phyloP scores from a whole-genome alignment of 2,888 invertebrate species.

The Parnassius glacialis region DNA sequence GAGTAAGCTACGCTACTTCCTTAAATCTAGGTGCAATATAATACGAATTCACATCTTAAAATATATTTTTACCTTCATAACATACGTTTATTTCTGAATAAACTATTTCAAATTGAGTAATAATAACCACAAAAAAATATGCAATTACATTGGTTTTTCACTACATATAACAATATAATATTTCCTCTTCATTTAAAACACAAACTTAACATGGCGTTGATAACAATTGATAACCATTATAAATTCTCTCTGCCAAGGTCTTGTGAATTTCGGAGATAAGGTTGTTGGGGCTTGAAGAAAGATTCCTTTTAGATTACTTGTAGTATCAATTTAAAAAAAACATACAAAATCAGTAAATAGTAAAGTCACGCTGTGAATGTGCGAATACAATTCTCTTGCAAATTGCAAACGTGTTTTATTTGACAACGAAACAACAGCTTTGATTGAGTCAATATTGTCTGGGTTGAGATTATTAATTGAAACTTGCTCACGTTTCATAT shows the following conservation, averaged over 20 bases:
- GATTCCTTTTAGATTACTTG: no score
- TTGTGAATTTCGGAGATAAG: conserved; percentile 10
- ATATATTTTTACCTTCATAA: conserved; percentile 48
- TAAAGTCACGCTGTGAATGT: no score
- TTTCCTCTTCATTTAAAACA: conserved; percentile 31
- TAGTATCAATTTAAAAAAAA: no score
- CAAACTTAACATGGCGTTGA: conserved; percentile 34
- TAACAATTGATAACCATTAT: conserved; percentile 27
- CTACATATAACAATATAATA: conserved; percentile 37
- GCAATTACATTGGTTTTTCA: conserved; percentile 43
- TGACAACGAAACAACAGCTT: conserved; percentile 3
- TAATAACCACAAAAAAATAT: conserved; percentile 36
- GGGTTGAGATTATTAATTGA: not conserved
- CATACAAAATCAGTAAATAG: no score
- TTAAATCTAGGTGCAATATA: conserved; percentile 75
- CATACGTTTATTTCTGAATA: conserved; percentile 44
- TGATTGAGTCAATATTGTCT: not conserved
- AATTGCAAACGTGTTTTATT: conserved; percentile 3
- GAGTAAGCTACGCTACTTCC: conserved; percentile 63
- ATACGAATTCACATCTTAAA: conserved; percentile 60
- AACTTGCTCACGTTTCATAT: not conserved
- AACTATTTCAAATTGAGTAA: conserved; percentile 44
- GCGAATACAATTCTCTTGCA: not conserved
- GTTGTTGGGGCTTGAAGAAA: not conserved
- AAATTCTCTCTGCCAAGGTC: conserved; percentile 12